Percentiles rank a stretch among this genome's conserved stretches.
Conservation (phyloP, 2,888 invertebrate species). For the Serripes groenlandicus region DNA sequence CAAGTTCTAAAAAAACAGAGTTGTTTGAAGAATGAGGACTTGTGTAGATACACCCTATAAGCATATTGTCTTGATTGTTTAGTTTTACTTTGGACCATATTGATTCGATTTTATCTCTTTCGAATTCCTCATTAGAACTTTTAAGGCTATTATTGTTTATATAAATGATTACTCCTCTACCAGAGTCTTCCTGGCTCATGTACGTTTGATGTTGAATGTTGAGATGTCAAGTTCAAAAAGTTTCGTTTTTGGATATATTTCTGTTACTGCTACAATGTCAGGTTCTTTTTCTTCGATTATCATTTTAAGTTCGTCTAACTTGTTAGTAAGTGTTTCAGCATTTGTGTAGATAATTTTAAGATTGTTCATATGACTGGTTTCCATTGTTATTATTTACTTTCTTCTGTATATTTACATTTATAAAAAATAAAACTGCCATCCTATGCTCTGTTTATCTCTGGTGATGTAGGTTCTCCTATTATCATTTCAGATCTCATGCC, state of each 20-base stretch:
- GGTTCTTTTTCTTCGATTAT: too few relatives aligned
- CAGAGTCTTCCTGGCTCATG: neutral
- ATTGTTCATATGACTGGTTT: neutral
- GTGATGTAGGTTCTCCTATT: neutral
- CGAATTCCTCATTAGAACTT: neutral
- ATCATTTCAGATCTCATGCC: neutral
- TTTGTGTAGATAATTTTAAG: neutral
- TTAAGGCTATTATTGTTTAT: neutral
- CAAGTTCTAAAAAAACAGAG: too few relatives aligned
- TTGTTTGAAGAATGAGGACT: too few relatives aligned
- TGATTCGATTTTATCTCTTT: neutral
- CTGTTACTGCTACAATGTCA: neutral
- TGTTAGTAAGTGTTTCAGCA: neutral
- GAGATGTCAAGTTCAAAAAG: neutral
- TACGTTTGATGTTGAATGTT: neutral
- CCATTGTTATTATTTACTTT: neutral
- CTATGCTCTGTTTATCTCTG: neutral
- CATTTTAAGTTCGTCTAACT: neutral
- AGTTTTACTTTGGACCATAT: neutral
- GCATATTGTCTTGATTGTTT: neutral
- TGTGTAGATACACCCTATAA: too few relatives aligned
- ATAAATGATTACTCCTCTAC: neutral
- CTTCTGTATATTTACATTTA: neutral
- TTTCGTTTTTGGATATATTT: neutral
- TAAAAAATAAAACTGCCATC: neutral